Base-by-base conservation (phyloP, 2,797 vertebrate genomes). In the Mus spretus region DNA sequence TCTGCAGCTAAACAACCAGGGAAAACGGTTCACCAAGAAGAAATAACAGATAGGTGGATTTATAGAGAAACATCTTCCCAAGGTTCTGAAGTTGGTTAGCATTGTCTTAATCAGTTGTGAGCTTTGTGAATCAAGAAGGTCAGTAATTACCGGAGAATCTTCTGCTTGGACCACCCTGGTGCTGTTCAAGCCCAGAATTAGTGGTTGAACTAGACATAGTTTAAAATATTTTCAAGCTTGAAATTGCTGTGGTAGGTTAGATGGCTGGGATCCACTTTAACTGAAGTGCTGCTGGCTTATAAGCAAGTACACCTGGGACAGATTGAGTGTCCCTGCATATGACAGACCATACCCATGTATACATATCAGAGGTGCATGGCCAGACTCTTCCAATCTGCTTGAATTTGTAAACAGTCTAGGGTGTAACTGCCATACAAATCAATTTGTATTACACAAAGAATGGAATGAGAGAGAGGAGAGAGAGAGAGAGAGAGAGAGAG, bases 211-310 rank as follows among this genome's bases (percentile, higher is more conserved):
- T 28, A n/a, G 19, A 89, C 10, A 6, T 31, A 79, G 61, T 59
- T 37, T 19, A 78, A 90, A 44, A 12, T 63, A 26, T 40, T 90
- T 92, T 85, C n/a, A 83, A 81, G n/a, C 20, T 59, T 82, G 24
- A 79, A 80, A 40, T 34, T 65, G 37, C n/a, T 50, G 57, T 65
- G 40, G 61, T 81, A 44, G 37, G 47, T 40, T 87, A 37, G 13
- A 50, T 75, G 75, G 57, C n/a, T 93, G 75, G 24, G 57, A 37
- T 44, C 74, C 47, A 75, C 87, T 86, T 92, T 92, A 57, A 44
- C 1, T 67, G 78, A 92, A 89, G 7, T n/a, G 6, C 92, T 92
- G n/a, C 26, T 93, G 96, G 77, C 65, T 82, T 90, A 37, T 44
- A 7, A 83, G 59, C 24, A 57, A 26, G 90, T 94, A 84, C 53